Base-by-base conservation (phyloP, 1,140 invertebrate genomes). In the Macrosteles quadrilineatus region DNA sequence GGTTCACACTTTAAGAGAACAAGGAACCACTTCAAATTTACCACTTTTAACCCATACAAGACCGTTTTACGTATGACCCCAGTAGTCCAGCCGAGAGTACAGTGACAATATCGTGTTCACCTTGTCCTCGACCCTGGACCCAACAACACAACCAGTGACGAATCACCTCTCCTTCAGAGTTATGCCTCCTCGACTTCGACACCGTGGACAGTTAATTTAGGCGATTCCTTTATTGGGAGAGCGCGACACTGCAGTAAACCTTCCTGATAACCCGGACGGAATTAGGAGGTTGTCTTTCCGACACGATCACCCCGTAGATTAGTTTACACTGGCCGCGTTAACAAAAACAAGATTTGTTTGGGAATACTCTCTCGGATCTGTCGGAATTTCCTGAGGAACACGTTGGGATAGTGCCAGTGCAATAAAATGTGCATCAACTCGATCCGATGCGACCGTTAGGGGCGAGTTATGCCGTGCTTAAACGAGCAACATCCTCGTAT, bases 341-440 rank as follows among this genome's bases (percentile, higher is more conserved):
- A n/a, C n/a, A 59, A 59, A 59, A 59, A 59, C 23, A 6, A 4
- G 55, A 59, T 59, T 25, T 30, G 55, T 59, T 59, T 30, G 55
- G 55, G 55, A 59, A 59, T 59, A 59, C 55, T 25, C 55, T 25
- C 25, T 25, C 23, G 23, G 27, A 4, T 25, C n/a, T 59, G 25
- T 59, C n/a, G 55, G 55, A 59, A 59, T 59, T 3, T 25, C 27
- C 55, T 4, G 21, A 14, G 55, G 23, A 59, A 59, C 55, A 59
- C 55, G 23, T 59, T 59, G 55, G 55, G 55, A 25, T 59, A 59
- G 55, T 59, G 55, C 55, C 55, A 59, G 55, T 59, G 55, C 55
- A 59, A 59, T 59, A 59, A 59, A 59, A 59, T 59, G 47, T 50
- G 55, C 55, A 59, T 59, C 6, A 30, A 50, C 47, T 19, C 55